phyloP scores from a whole-genome alignment of 2,797 vertebrate species.

The Coccyzus lansbergi region DNA sequence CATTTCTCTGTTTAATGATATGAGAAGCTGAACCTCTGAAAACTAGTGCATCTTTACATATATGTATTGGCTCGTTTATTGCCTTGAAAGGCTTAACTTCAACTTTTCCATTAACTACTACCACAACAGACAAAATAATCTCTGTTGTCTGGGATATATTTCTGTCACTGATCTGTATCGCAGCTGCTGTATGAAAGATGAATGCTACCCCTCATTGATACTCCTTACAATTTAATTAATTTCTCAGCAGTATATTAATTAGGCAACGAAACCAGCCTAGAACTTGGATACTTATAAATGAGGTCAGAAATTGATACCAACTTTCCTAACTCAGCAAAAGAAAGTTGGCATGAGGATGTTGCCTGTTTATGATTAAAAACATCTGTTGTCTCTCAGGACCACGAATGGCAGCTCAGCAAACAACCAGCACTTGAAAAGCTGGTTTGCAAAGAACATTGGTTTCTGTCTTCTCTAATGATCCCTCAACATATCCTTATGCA shows the following conservation, averaged over 20 bases:
- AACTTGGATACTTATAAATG: slow-evolving; percentile 69
- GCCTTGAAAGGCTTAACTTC: neutral
- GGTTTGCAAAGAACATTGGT: neutral
- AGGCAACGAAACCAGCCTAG: slow-evolving; percentile 55
- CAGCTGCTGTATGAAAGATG: slow-evolving; percentile 55
- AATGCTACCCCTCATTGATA: slow-evolving; percentile 52
- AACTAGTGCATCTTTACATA: neutral
- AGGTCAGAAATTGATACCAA: slow-evolving; percentile 67
- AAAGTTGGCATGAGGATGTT: neutral
- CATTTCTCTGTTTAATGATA: slow-evolving; percentile 4
- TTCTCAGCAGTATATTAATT: slow-evolving; percentile 77
- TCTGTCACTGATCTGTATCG: slow-evolving; percentile 29
- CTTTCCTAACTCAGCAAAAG: slow-evolving; percentile 23
- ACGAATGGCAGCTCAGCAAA: neutral
- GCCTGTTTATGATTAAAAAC: neutral
- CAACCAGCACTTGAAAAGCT: neutral
- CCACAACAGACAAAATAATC: slow-evolving; percentile 38
- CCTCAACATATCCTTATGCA: neutral
- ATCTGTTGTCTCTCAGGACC: neutral
- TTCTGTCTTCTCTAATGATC: neutral
- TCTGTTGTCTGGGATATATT: slow-evolving; percentile 3
- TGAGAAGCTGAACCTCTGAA: neutral
- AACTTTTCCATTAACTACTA: neutral
- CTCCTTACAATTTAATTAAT: slow-evolving; percentile 73
- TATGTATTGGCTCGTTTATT: slow-evolving; percentile 9